Evolutionary conservation across 1,140 invertebrate genomes (phyloP).

Genomic region (Drosophila takahashii): DNA sequence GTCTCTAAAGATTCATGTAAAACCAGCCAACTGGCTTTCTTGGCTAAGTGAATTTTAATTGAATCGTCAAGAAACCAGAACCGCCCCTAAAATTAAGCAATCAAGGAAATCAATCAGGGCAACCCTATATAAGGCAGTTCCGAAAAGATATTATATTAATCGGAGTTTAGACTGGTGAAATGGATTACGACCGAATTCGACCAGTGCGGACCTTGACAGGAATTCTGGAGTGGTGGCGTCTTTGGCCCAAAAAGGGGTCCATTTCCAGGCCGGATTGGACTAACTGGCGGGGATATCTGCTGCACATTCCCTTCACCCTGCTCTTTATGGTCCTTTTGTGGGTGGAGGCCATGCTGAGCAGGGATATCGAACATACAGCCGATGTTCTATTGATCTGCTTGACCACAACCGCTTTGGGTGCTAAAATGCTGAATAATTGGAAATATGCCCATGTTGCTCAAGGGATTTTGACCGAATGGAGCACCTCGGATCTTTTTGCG

Average conservation of each 20-base stretch:
- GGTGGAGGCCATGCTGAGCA: slow-evolving; percentile 50
- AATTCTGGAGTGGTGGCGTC: slow-evolving; percentile 1
- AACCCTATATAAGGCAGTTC: slow-evolving; percentile 25
- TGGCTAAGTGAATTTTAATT: slow-evolving; percentile 68
- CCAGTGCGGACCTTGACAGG: slow-evolving; percentile 29
- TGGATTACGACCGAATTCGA: slow-evolving; percentile 35
- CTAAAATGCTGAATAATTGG: slow-evolving; percentile 61
- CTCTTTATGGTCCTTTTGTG: slow-evolving; percentile 48
- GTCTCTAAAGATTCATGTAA: slow-evolving; percentile 2
- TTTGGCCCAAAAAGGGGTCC: slow-evolving; percentile 24
- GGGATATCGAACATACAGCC: slow-evolving; percentile 46
- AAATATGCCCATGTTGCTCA: slow-evolving; percentile 22
- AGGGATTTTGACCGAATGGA: slow-evolving; percentile 43
- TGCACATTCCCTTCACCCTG: slow-evolving; percentile 42
- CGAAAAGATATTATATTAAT: background rate
- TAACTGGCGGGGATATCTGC: slow-evolving; percentile 17
- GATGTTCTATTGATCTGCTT: slow-evolving; percentile 60
- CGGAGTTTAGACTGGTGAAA: slow-evolving; percentile 7
- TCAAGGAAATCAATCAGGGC: slow-evolving; percentile 21
- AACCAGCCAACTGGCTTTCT: slow-evolving; percentile 23
- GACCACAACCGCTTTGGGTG: slow-evolving; percentile 46
- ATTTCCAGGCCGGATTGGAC: background rate
- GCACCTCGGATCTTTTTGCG: slow-evolving; percentile 4
- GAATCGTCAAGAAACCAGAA: slow-evolving; percentile 5
- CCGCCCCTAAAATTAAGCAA: slow-evolving; percentile 55